Percentiles rank a stretch among this genome's conserved stretches.
phyloP scores from a whole-genome alignment of 2,797 vertebrate species.

The Oreonectes daqikongensis region DNA sequence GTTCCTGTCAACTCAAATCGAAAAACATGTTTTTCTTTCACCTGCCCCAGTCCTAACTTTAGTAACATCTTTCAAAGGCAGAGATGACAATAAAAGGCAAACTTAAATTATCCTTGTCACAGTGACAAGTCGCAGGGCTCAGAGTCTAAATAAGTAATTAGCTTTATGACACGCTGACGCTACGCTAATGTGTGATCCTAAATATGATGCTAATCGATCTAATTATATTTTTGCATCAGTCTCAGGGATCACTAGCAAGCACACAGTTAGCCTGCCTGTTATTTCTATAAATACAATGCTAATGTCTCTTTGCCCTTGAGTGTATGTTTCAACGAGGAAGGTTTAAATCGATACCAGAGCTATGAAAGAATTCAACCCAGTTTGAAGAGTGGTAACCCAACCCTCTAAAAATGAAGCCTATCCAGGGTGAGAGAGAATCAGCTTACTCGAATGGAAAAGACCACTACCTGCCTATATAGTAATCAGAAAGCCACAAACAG shows the following conservation, averaged over 20 bases:
- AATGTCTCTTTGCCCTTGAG: constrained; percentile 58
- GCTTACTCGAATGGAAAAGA: constrained; percentile 41
- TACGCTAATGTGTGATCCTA: constrained; percentile 39
- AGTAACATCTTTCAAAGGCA: background rate
- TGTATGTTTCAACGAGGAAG: constrained; percentile 62
- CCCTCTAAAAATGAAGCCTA: constrained; percentile 47
- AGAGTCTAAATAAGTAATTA: constrained; percentile 25
- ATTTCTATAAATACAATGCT: constrained; percentile 63
- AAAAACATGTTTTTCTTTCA: constrained; percentile 7
- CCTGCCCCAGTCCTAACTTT: background rate
- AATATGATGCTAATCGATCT: constrained; percentile 44
- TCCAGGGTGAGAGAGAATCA: constrained; percentile 14
- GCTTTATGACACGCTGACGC: constrained; percentile 33
- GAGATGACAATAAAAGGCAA: background rate
- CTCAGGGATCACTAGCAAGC: constrained; percentile 20
- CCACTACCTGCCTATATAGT: constrained; percentile 23
- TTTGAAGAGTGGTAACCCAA: constrained; percentile 65
- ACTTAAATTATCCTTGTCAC: constrained; percentile 23
- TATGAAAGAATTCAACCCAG: constrained; percentile 65
- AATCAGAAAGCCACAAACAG: constrained; percentile 27
- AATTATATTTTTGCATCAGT: constrained; percentile 20
- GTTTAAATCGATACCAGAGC: constrained; percentile 69
- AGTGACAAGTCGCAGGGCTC: constrained; percentile 1
- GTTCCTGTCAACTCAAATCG: background rate
- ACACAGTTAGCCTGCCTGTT: constrained; percentile 30